Evolutionary conservation across 1,140 invertebrate species (phyloP).

Genomic region (Cydia splendana): DNA sequence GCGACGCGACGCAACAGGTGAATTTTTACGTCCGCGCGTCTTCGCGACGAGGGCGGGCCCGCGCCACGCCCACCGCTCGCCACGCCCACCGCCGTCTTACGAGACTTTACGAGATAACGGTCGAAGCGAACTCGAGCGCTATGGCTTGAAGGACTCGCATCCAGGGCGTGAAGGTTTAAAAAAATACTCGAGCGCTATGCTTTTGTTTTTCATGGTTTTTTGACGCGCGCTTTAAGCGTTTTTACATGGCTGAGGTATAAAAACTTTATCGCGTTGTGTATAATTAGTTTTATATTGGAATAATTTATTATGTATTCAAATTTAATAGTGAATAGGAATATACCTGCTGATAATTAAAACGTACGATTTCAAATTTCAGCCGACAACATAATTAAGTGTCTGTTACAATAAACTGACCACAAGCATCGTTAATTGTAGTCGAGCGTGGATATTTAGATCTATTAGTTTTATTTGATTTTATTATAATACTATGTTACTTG

Average conservation of each 20-base stretch:
- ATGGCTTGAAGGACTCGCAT: no score
- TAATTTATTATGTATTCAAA: no score
- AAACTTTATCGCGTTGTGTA: neutral
- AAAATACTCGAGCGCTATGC: no score
- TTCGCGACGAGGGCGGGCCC: slow-evolving; percentile 61
- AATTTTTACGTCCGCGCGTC: slow-evolving; percentile 66
- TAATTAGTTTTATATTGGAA: neutral
- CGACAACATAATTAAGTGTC: slow-evolving; percentile 11
- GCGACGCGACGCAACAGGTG: slow-evolving; percentile 38
- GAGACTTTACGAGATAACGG: slow-evolving; percentile 12
- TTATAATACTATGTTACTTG: neutral
- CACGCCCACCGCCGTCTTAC: slow-evolving; percentile 65
- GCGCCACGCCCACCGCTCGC: slow-evolving; percentile 57
- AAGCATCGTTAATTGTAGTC: slow-evolving; percentile 15
- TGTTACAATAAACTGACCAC: slow-evolving; percentile 1
- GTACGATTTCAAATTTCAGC: neutral
- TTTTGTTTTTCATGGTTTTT: neutral
- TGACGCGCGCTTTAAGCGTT: neutral
- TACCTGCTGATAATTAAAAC: neutral
- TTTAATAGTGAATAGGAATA: no score
- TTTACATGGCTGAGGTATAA: neutral
- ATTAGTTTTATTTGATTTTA: neutral
- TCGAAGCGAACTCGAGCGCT: neutral
- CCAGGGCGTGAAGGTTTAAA: no score
- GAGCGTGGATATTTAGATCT: neutral